Conservation (phyloP, 2,888 invertebrate species). For the Frankliniella fusca region DNA sequence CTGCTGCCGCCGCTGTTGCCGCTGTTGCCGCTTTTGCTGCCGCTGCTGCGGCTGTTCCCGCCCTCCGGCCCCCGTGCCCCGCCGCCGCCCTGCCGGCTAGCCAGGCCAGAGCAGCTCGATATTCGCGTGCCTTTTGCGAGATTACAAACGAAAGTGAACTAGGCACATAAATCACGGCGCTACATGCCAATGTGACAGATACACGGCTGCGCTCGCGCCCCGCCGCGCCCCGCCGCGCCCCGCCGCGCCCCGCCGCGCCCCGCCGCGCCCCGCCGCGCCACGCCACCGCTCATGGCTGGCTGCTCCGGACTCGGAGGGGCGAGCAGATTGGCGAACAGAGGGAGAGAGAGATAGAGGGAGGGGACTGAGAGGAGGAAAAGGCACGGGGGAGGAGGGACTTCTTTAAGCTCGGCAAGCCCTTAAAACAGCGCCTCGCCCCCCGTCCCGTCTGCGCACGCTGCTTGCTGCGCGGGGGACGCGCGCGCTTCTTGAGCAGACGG, state of each 20-base stretch:
- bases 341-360: conserved; percentile 3
- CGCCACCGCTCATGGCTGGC: background rate
- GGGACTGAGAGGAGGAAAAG: background rate
- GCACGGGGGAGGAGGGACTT: background rate
- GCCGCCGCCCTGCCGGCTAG: background rate
- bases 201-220: background rate
- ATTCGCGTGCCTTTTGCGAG: conserved; percentile 19
- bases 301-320: background rate
- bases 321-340: background rate
- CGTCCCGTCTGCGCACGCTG: too few species aligned
- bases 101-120: background rate
- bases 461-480: too few species aligned
- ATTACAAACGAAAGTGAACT: conserved; percentile 25
- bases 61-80: too few species aligned
- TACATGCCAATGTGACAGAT: conserved; percentile 22
- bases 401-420: too few species aligned
- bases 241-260: background rate
- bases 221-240: background rate
- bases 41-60: too few species aligned
- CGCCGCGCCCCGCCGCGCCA: background rate
- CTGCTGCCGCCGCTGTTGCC: too few species aligned
- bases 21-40: too few species aligned
- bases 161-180: background rate
- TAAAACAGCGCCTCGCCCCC: too few species aligned
- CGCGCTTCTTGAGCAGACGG: too few species aligned